Conservation (phyloP, 2,113 vertebrate species). For the Oreochromis tanganicae region DNA sequence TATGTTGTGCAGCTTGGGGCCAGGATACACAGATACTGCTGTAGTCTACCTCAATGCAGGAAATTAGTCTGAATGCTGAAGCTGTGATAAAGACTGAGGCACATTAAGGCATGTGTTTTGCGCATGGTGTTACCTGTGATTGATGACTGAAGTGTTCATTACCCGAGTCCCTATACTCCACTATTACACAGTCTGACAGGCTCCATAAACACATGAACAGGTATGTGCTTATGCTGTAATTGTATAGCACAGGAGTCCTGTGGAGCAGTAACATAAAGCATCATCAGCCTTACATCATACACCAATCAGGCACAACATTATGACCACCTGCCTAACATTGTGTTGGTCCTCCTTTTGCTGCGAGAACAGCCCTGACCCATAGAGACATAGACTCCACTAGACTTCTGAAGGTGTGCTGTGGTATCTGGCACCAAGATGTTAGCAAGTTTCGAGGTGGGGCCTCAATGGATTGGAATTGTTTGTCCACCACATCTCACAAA, state of each 20-base stretch:
- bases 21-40: not conserved
- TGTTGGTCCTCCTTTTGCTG: not conserved
- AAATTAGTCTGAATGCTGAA: not conserved
- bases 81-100: not conserved
- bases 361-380: not conserved
- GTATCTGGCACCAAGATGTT: not conserved
- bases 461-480: not conserved
- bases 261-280: not conserved
- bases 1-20: slow-evolving; percentile 5
- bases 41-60: not conserved
- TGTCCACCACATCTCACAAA: not conserved
- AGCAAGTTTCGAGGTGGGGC: not conserved
- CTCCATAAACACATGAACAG: not conserved
- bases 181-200: not conserved
- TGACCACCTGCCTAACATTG: not conserved
- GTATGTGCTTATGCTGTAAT: not conserved
- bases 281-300: not conserved
- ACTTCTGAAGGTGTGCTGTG: not conserved
- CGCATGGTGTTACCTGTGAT: not conserved
- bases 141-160: not conserved
- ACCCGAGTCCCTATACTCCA: not conserved
- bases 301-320: not conserved
- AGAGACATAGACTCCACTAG: not conserved
- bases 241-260: not conserved
- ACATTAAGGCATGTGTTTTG: not conserved